phyloP scores from a whole-genome alignment of 2,797 vertebrate genomes.

The Pagetopsis macropterus region DNA sequence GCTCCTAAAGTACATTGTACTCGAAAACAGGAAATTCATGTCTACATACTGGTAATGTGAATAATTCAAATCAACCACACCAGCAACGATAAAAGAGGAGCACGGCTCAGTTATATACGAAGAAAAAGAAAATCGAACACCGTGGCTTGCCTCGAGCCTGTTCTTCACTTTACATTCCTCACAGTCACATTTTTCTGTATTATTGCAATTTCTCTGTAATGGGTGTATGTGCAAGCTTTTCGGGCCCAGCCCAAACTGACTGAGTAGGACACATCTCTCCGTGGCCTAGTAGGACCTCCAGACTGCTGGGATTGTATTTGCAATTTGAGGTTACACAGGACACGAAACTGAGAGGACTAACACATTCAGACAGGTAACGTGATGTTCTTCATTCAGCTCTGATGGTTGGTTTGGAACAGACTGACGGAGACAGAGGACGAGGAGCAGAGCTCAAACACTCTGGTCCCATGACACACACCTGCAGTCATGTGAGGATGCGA shows the following conservation, averaged over 20 bases:
- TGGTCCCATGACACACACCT: conserved; percentile 70
- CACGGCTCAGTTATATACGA: conserved; percentile 43
- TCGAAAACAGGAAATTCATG: background rate
- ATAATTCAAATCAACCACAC: conserved; percentile 27
- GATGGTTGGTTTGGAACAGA: conserved; percentile 55
- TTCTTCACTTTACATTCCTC: conserved; percentile 1
- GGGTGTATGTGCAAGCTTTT: conserved; percentile 9
- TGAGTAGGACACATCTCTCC: background rate
- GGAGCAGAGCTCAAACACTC: conserved; percentile 42
- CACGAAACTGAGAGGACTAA: conserved; percentile 21
- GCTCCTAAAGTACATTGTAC: conserved; percentile 15
- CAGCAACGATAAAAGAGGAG: conserved; percentile 13
- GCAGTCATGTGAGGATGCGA: conserved; percentile 46
- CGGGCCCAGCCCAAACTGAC: conserved; percentile 71
- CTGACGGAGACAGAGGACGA: conserved; percentile 41
- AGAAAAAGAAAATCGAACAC: background rate
- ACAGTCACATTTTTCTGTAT: conserved; percentile 22
- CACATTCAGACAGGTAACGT: conserved; percentile 23
- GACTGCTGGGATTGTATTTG: conserved; percentile 39
- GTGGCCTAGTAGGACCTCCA: conserved; percentile 15
- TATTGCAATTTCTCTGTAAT: conserved; percentile 8
- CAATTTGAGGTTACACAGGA: conserved; percentile 18
- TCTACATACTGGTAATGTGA: conserved; percentile 9
- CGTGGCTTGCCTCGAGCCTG: conserved; percentile 17
- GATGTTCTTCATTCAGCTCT: conserved; percentile 81